A percentile compares a stretch with the other conserved stretches of the same genome.
Evolutionary conservation across 2,888 invertebrate genomes (phyloP).

Genomic region (Drosophila affinis): DNA sequence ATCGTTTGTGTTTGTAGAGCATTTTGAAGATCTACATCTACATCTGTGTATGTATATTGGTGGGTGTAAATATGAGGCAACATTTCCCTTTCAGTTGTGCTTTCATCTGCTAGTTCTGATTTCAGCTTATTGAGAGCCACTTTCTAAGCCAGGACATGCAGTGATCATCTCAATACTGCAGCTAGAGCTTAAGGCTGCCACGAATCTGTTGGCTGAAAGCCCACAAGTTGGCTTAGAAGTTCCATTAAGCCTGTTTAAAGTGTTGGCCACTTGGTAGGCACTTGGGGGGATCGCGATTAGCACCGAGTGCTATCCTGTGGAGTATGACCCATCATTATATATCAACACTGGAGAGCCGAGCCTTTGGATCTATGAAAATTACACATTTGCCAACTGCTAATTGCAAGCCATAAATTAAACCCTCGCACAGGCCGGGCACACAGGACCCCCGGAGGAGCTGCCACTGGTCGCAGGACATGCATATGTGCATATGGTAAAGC

Average conservation of each 20-base stretch:
- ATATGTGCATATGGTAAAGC: too few relatives aligned
- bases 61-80: conserved; percentile 46
- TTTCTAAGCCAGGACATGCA: conserved; percentile 17
- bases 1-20: not conserved
- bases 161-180: too few relatives aligned
- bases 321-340: conserved; percentile 39
- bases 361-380: conserved; percentile 57
- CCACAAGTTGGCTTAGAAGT: conserved; percentile 31
- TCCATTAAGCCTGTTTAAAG: conserved; percentile 9
- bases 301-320: conserved; percentile 16
- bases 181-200: too few relatives aligned
- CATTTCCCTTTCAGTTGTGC: conserved; percentile 16
- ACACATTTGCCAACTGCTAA: conserved; percentile 73
- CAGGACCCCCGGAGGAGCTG: conserved; percentile 5
- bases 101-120: conserved; percentile 59
- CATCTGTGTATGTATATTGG: conserved; percentile 39
- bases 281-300: conserved; percentile 25
- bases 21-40: conserved; percentile 51
- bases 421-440: conserved; percentile 17
- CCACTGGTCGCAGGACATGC: conserved; percentile 3
- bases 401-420: conserved; percentile 72
- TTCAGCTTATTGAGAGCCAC: conserved; percentile 64
- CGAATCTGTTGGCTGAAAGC: not conserved
- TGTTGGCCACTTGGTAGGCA: not conserved
- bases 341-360: conserved; percentile 28